Percentiles rank a stretch among this genome's conserved stretches.
These are phyloP conservation scores for Tragelaphus oryx DNA, from an alignment of 2,797 vertebrate genomes.

Conservation along the genomic window DNA sequence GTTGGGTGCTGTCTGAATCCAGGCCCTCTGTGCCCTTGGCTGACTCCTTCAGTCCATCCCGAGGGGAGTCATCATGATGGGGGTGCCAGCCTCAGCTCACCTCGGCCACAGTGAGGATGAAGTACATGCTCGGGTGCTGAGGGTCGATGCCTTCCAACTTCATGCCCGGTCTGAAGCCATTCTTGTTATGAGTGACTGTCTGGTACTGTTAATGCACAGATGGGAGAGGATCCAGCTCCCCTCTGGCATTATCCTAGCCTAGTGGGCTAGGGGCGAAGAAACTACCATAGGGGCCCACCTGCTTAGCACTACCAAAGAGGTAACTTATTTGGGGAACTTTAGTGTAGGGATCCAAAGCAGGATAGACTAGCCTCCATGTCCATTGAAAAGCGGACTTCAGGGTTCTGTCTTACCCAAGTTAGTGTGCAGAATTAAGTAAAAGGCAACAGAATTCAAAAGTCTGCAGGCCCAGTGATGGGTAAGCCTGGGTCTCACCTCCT, in stretches of 20 bases:
- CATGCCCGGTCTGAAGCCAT: conserved; percentile 94
- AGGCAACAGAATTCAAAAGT: not conserved
- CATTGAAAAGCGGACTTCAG: not conserved
- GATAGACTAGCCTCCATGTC: not conserved
- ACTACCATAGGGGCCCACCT: conserved; percentile 45
- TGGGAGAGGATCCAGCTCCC: conserved; percentile 60
- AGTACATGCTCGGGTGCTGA: conserved; percentile 97
- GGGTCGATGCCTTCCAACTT: conserved; percentile 97
- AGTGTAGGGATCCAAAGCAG: not conserved
- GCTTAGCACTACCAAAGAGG: not conserved
- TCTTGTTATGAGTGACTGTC: conserved; percentile 85
- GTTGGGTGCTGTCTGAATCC: not conserved
- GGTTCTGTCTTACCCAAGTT: not conserved
- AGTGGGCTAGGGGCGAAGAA: conserved; percentile 48
- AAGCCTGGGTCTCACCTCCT: not conserved
- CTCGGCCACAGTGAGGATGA: conserved; percentile 96
- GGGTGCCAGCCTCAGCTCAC: conserved; percentile 76
- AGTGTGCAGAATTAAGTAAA: not conserved
- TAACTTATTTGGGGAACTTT: not conserved
- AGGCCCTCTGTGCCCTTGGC: not conserved
- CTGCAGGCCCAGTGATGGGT: not conserved
- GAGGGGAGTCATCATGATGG: not conserved
- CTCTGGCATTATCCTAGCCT: conserved; percentile 57
- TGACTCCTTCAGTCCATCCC: not conserved
- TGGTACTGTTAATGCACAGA: conserved; percentile 71